These are phyloP conservation scores for Gymnoscelis rufifasciata DNA, from an alignment of 2,888 invertebrate species.

Conservation along the genomic window DNA sequence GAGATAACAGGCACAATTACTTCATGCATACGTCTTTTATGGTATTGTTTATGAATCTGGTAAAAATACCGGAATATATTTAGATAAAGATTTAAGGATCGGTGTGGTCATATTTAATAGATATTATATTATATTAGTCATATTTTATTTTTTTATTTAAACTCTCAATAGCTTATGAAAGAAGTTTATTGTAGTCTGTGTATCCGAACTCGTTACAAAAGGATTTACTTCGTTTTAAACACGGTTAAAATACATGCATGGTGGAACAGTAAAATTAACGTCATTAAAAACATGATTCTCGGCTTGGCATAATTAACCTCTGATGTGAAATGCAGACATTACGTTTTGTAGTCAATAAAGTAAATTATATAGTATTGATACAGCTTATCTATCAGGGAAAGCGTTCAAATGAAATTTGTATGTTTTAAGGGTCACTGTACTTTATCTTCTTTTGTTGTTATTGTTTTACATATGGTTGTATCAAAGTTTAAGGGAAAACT, in stretches of 20 bases:
- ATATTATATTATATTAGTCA: background rate
- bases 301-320: conserved; percentile 51
- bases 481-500: too few relatives aligned
- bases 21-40: conserved; percentile 36
- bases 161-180: too few relatives aligned
- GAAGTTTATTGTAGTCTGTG: too few relatives aligned
- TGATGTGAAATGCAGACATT: conserved; percentile 53
- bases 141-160: too few relatives aligned
- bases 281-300: conserved; percentile 48
- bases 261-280: conserved; percentile 22
- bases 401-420: too few relatives aligned
- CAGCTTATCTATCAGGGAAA: too few relatives aligned
- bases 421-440: too few relatives aligned
- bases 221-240: conserved; percentile 2
- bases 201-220: background rate
- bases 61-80: conserved; percentile 22
- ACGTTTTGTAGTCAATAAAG: conserved; percentile 45
- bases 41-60: conserved; percentile 30
- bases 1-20: conserved; percentile 44
- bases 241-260: conserved; percentile 1
- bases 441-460: too few relatives aligned
- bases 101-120: conserved; percentile 2
- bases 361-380: too few relatives aligned
- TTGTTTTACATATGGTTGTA: too few relatives aligned
- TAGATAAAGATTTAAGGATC: conserved; percentile 14